Percentiles rank a stretch among this genome's conserved stretches.
These are phyloP conservation scores for Aythya baeri DNA, from an alignment of 2,113 vertebrate genomes.

Conservation along the genomic window DNA sequence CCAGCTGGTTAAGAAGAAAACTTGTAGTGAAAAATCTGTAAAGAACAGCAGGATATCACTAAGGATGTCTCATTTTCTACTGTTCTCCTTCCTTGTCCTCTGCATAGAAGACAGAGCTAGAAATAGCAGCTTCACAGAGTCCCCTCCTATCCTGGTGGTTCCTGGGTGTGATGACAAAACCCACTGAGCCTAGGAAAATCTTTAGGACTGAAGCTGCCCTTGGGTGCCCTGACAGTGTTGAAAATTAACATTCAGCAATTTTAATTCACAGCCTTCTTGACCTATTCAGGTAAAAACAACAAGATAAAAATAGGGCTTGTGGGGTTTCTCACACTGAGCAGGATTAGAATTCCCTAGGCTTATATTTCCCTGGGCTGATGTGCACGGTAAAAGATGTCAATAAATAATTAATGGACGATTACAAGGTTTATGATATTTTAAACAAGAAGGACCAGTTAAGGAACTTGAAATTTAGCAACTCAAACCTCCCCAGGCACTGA, in stretches of 20 bases:
- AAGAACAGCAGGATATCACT: background rate
- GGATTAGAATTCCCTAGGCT: background rate
- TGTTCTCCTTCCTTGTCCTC: background rate
- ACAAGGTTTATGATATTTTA: background rate
- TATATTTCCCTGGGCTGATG: background rate
- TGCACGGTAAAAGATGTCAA: background rate
- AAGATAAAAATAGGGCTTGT: background rate
- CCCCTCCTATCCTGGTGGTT: background rate
- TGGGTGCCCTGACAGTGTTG: background rate
- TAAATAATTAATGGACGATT: background rate
- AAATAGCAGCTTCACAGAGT: background rate
- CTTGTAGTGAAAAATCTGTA: background rate
- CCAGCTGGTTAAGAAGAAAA: background rate
- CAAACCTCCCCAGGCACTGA: background rate
- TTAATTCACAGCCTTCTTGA: background rate
- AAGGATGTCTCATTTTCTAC: background rate
- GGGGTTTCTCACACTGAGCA: background rate
- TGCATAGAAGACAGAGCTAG: background rate
- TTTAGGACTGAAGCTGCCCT: background rate
- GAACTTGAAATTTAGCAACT: background rate
- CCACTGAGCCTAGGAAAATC: background rate
- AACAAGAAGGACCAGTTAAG: background rate
- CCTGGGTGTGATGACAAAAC: background rate
- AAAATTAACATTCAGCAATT: background rate
- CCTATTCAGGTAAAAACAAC: background rate